Conservation (phyloP, 2,888 invertebrate genomes). For the Amitus sp. region DNA sequence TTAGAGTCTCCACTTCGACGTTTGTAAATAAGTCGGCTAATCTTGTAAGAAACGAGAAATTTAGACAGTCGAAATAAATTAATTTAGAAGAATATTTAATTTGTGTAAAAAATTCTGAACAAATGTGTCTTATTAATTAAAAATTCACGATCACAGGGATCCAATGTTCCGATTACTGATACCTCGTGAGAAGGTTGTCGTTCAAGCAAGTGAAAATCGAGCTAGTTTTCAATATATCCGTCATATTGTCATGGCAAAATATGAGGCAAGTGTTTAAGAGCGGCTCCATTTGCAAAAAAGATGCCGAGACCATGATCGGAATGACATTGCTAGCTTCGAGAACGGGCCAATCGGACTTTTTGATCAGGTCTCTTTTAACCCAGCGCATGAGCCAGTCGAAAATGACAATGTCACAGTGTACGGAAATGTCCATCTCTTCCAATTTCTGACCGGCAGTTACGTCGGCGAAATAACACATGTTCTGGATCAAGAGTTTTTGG, state of each 20-base stretch:
- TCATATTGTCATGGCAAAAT: slow-evolving; percentile 88
- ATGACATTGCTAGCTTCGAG: slow-evolving; percentile 87
- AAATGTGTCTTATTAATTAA: too few relatives aligned
- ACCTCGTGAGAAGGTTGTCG: slow-evolving; percentile 67
- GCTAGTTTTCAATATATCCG: slow-evolving; percentile 85
- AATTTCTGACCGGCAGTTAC: slow-evolving; percentile 84
- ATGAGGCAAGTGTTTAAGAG: slow-evolving; percentile 85
- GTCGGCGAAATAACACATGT: slow-evolving; percentile 96
- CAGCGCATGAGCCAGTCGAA: slow-evolving; percentile 97
- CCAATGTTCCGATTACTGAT: too few relatives aligned
- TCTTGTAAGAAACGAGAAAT: slow-evolving; percentile 63
- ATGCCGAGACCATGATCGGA: slow-evolving; percentile 92
- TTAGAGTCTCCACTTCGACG: slow-evolving; percentile 83
- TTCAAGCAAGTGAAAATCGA: slow-evolving; percentile 90
- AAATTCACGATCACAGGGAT: too few relatives aligned
- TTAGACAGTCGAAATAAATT: slow-evolving; percentile 5
- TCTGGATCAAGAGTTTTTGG: slow-evolving; percentile 84
- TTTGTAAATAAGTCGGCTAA: slow-evolving; percentile 90
- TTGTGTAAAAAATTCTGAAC: neutral
- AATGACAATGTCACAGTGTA: slow-evolving; percentile 94
- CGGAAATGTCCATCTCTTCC: slow-evolving; percentile 95
- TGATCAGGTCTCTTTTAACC: slow-evolving; percentile 82
- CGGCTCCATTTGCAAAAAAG: slow-evolving; percentile 94
- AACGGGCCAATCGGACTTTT: slow-evolving; percentile 75
- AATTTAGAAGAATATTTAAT: neutral